Evolutionary conservation across 92 coral and sea anemone genomes (phyloP).

Genomic region (Plumapathes pennacea): DNA sequence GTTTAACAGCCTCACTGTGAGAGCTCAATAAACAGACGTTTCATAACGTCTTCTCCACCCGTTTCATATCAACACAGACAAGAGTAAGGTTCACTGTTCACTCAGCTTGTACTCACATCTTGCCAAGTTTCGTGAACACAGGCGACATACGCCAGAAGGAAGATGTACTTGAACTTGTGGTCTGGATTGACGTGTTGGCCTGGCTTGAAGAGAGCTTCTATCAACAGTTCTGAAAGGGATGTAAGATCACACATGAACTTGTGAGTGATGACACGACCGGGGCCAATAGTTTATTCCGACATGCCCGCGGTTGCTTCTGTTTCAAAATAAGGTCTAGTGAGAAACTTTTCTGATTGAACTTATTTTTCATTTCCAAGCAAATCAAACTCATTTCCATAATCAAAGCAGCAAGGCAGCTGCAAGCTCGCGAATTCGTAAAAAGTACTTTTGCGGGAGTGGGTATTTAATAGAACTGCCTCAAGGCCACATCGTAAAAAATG

Average conservation of each 20-base stretch:
- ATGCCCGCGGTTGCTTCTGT: too few relatives aligned
- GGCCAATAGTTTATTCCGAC: neutral
- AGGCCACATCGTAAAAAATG: too few relatives aligned
- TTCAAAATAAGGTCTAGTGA: too few relatives aligned
- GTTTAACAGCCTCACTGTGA: neutral
- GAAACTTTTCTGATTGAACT: too few relatives aligned
- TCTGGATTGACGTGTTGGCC: constrained; percentile 86
- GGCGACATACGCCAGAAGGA: constrained; percentile 83
- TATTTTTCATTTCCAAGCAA: too few relatives aligned
- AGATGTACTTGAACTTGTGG: constrained; percentile 91
- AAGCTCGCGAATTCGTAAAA: too few relatives aligned
- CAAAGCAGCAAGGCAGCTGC: too few relatives aligned
- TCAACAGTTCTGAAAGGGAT: constrained; percentile 65
- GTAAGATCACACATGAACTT: neutral
- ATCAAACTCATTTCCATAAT: too few relatives aligned
- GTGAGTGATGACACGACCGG: neutral
- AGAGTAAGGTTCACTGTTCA: neutral
- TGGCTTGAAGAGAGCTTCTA: constrained; percentile 86
- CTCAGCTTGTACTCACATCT: constrained; percentile 50
- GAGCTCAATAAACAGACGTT: neutral
- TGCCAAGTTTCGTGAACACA: constrained; percentile 94
- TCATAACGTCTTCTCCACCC: neutral
- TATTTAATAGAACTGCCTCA: too few relatives aligned
- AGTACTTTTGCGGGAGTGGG: too few relatives aligned
- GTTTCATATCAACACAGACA: neutral